Evolutionary conservation across 2,888 invertebrate genomes (phyloP).

Genomic region (Lasioglossum figueresi): DNA sequence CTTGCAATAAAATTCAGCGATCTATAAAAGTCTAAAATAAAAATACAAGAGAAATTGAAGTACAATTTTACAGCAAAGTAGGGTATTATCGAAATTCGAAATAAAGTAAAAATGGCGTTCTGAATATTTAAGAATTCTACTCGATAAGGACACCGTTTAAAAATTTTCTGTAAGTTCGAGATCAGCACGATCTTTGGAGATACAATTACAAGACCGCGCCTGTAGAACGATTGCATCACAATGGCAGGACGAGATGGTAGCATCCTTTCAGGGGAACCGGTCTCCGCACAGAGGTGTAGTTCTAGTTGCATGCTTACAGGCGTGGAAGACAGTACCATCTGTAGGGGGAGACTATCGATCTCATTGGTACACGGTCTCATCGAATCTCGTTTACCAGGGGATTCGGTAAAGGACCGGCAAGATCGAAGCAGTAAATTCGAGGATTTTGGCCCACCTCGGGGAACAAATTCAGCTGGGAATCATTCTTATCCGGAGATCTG

Average conservation of each 20-base stretch:
- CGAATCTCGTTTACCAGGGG: conserved; percentile 74
- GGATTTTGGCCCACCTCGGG: conserved; percentile 69
- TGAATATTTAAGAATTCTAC: not conserved
- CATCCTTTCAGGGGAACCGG: conserved; percentile 58
- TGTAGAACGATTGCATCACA: conserved; percentile 44
- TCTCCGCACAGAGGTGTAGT: conserved; percentile 63
- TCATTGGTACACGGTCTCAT: conserved; percentile 73
- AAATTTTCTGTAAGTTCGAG: not conserved
- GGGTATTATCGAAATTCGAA: not conserved
- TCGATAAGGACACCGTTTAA: not conserved
- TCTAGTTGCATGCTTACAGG: conserved; percentile 72
- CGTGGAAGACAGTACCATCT: conserved; percentile 65
- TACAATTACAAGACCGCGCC: conserved; percentile 32
- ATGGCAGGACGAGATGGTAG: conserved; percentile 51
- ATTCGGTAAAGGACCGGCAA: conserved; percentile 67
- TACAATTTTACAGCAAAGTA: not conserved
- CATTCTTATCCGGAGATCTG: conserved; percentile 44
- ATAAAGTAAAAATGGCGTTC: not conserved
- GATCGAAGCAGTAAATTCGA: conserved; percentile 73
- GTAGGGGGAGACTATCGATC: conserved; percentile 70
- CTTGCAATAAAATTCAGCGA: not conserved
- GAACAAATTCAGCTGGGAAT: conserved; percentile 64
- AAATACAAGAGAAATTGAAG: not conserved
- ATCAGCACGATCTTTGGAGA: not conserved
- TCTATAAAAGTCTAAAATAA: not conserved